Conservation (phyloP, 2,888 invertebrate genomes). For the Perithous albicinctus region DNA sequence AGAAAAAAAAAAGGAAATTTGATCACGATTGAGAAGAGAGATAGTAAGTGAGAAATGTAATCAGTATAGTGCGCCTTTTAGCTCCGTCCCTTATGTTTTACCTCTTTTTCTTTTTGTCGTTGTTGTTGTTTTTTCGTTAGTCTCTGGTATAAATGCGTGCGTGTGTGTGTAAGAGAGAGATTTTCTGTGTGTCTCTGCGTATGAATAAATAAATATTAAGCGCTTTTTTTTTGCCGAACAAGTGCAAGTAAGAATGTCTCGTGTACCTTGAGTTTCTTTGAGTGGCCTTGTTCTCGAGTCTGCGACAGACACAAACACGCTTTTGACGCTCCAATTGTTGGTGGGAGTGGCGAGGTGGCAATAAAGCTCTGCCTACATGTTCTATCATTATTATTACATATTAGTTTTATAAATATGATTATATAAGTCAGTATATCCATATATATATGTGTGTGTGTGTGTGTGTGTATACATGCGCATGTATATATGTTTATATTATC, state of each 20-base stretch:
- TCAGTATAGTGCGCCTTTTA: constrained; percentile 79
- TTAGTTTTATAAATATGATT: constrained; percentile 80
- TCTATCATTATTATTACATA: constrained; percentile 77
- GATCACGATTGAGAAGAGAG: constrained; percentile 15
- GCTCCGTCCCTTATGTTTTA: constrained; percentile 81
- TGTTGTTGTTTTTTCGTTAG: constrained; percentile 10
- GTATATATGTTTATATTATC: constrained; percentile 74
- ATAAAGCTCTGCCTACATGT: constrained; percentile 81
- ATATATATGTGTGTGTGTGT: too few species aligned
- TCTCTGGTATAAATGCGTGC: constrained; percentile 10
- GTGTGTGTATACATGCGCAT: constrained; percentile 40
- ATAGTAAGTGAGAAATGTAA: constrained; percentile 64
- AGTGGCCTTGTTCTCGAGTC: constrained; percentile 82
- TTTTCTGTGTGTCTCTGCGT: constrained; percentile 17
- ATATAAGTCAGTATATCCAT: constrained; percentile 72
- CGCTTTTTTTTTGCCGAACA: constrained; percentile 44
- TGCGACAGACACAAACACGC: constrained; percentile 73
- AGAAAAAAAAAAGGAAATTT: constrained; percentile 7
- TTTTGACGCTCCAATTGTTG: constrained; percentile 51
- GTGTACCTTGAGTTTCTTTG: constrained; percentile 71
- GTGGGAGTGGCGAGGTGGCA: constrained; percentile 64
- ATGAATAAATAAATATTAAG: constrained; percentile 13
- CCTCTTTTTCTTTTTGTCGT: neutral
- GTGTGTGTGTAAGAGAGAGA: too few species aligned
- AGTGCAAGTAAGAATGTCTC: constrained; percentile 71